phyloP scores from a whole-genome alignment of 2,113 vertebrate genomes.

The Cardinalis cardinalis region DNA sequence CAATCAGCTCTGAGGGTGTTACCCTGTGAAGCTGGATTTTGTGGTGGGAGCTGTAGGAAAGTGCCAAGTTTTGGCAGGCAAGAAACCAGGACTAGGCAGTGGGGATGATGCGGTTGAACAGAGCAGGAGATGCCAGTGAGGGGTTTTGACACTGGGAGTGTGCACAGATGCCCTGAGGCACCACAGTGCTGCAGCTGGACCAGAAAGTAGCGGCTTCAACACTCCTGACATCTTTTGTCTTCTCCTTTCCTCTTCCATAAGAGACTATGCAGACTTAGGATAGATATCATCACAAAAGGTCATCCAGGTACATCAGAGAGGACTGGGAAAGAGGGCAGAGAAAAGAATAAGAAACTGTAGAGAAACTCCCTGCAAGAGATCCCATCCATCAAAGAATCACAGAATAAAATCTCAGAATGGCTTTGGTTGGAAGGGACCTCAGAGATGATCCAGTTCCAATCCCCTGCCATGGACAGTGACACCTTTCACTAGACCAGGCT shows the following conservation, averaged over 20 bases:
- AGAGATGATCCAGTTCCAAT: rapidly evolving
- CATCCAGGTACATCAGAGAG: neutral
- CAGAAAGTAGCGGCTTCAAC: neutral
- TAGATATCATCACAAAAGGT: neutral
- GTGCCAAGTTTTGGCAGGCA: neutral
- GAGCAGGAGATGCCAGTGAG: neutral
- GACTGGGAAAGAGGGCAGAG: neutral
- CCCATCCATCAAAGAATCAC: neutral
- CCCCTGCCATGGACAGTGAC: neutral
- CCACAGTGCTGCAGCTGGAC: neutral
- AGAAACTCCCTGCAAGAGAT: neutral
- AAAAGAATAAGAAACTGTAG: neutral
- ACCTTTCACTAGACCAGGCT: rapidly evolving
- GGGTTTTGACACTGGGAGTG: neutral
- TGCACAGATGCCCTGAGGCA: neutral
- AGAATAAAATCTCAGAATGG: neutral
- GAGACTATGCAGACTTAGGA: neutral
- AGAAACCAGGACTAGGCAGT: neutral
- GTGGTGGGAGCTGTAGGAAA: neutral
- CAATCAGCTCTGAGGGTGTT: neutral
- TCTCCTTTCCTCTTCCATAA: neutral
- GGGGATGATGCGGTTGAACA: rapidly evolving
- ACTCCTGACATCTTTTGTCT: neutral
- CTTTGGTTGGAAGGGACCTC: neutral
- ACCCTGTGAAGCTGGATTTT: neutral